phyloP scores from a whole-genome alignment of 2,113 vertebrate genomes.

The Cairina moschata region DNA sequence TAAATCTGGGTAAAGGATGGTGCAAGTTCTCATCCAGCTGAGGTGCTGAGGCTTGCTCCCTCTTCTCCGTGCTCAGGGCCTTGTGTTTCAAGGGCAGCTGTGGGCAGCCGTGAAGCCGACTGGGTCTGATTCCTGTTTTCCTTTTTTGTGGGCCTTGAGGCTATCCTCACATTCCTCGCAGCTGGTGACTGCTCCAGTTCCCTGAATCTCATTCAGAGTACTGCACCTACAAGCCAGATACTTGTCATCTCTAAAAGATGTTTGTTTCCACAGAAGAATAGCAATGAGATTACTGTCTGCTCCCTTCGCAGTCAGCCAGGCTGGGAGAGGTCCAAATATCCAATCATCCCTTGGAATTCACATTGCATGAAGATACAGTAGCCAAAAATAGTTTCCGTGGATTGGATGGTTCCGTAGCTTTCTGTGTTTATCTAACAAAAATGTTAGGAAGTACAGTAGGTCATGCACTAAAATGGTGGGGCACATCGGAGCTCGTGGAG shows the following conservation, averaged over 20 bases:
- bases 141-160: conserved; percentile 1
- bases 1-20: background rate
- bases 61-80: background rate
- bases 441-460: conserved; percentile 28
- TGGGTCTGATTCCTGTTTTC: background rate
- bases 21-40: background rate
- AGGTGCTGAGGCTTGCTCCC: background rate
- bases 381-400: conserved; percentile 57
- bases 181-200: conserved; percentile 9
- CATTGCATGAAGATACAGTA: conserved; percentile 39
- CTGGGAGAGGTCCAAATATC: conserved; percentile 46
- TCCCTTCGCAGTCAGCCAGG: conserved; percentile 6
- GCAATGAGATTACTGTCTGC: conserved; percentile 51
- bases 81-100: background rate
- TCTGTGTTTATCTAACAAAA: conserved; percentile 47
- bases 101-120: background rate
- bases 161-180: background rate
- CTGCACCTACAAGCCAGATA: conserved; percentile 38
- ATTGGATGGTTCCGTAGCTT: conserved; percentile 26
- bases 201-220: background rate
- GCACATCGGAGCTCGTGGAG: background rate
- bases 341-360: conserved; percentile 46
- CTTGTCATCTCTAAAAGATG: conserved; percentile 45
- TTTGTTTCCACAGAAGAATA: conserved; percentile 50
- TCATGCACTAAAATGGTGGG: background rate